Evolutionary conservation across 1,140 invertebrate genomes (phyloP).

Genomic region (Rhynchophorus ferrugineus): DNA sequence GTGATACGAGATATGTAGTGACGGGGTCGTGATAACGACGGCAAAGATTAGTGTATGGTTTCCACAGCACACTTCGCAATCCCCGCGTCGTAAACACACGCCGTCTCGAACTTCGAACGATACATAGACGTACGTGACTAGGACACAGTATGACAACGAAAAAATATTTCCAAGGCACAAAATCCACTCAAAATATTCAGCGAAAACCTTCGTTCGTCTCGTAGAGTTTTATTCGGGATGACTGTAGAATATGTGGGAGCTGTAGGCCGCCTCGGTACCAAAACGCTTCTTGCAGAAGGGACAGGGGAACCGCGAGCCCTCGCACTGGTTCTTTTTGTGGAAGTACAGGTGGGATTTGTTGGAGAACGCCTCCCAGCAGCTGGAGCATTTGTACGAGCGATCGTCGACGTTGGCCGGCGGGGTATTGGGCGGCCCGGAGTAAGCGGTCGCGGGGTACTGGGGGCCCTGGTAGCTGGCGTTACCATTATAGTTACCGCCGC

Average conservation of each 20-base stretch:
- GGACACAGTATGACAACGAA: too few relatives aligned
- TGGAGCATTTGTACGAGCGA: conserved; percentile 36
- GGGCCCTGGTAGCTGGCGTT: conserved; percentile 18
- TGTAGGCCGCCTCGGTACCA: conserved; percentile 37
- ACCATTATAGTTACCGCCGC: conserved; percentile 7
- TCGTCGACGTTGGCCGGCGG: conserved; percentile 13
- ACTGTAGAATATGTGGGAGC: conserved; percentile 39
- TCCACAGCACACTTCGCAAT: too few relatives aligned
- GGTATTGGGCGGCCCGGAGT: conserved; percentile 5
- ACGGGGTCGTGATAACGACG: too few relatives aligned
- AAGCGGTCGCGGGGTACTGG: conserved; percentile 2
- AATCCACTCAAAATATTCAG: too few relatives aligned
- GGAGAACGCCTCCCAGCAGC: conserved; percentile 35
- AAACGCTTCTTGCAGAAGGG: conserved; percentile 41
- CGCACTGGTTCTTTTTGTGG: conserved; percentile 40
- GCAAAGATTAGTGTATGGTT: too few relatives aligned
- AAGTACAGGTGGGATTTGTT: conserved; percentile 41
- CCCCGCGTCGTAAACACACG: too few relatives aligned
- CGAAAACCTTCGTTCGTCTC: too few relatives aligned
- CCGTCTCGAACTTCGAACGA: too few relatives aligned
- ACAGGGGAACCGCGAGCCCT: conserved; percentile 38
- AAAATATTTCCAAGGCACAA: too few relatives aligned
- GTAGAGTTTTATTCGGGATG: conserved; percentile 41
- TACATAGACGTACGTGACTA: too few relatives aligned
- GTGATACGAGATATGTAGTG: too few relatives aligned